phyloP scores from a whole-genome alignment of 2,888 invertebrate genomes.

The Caenorhabditis afra region DNA sequence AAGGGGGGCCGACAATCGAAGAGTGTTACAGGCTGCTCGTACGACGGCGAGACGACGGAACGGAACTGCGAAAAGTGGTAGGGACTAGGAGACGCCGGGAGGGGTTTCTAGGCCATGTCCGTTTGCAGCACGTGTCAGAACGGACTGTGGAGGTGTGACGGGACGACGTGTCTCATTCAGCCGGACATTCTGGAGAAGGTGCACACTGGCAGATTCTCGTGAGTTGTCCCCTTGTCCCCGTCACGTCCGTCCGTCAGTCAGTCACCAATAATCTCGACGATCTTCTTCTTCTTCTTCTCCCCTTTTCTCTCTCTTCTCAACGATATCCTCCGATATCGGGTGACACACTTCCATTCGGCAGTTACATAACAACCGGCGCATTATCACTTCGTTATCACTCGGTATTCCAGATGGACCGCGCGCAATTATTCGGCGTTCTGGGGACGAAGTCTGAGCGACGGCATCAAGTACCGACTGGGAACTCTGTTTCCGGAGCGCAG shows the following conservation, averaged over 20 bases:
- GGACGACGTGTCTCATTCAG: slow-evolving; percentile 88
- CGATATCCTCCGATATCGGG: neutral
- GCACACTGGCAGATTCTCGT: slow-evolving; percentile 83
- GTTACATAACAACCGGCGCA: slow-evolving; percentile 34
- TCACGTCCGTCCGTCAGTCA: too few species aligned
- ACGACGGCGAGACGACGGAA: slow-evolving; percentile 68
- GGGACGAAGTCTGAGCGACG: slow-evolving; percentile 89
- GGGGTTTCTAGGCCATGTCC: too few species aligned
- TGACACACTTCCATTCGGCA: slow-evolving; percentile 54
- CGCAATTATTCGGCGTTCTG: slow-evolving; percentile 89
- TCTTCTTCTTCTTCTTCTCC: too few species aligned
- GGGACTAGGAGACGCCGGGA: neutral
- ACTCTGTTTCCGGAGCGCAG: slow-evolving; percentile 84
- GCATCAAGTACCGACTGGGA: slow-evolving; percentile 87
- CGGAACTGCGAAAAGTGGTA: slow-evolving; percentile 76
- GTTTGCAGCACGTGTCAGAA: slow-evolving; percentile 82
- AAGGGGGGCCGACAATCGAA: neutral
- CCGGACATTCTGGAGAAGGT: slow-evolving; percentile 86
- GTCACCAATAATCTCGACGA: slow-evolving; percentile 15
- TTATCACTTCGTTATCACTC: slow-evolving; percentile 23
- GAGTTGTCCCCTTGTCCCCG: slow-evolving; percentile 60
- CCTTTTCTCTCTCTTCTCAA: too few species aligned
- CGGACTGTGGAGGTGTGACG: slow-evolving; percentile 82
- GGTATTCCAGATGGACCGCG: slow-evolving; percentile 87
- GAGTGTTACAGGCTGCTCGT: slow-evolving; percentile 74